Evolutionary conservation across 2,113 vertebrate genomes (phyloP), one percentile per base, ranked within the genome.

Genomic region (Pleuronectes platessa): DNA sequence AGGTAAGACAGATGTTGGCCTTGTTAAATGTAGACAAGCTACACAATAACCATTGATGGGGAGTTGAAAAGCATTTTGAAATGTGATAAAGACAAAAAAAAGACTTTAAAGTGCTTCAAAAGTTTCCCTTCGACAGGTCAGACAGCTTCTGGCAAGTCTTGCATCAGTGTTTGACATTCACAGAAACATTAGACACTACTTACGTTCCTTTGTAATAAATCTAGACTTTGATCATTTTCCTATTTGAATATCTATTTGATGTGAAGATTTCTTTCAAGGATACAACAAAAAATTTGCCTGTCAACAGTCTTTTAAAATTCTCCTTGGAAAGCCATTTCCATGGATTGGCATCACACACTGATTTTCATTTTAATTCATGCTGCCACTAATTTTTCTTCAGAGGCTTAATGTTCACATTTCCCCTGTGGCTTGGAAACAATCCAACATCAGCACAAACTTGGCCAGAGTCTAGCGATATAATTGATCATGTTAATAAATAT

Each of bases 341-440:
- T 31, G 31, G 31, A 31, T 31, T 31, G 62, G 23, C 47, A 35
- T 67, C 14, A 11, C 24, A n/a, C 5, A 4, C 24, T 51, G 42
- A 37, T 51, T 47, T 47, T 31, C 15, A 18, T 61, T 71, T 58
- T 56, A 18, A 68, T 62, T 61, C 13, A 61, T 35, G 18, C 53
- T 60, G 27, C 31, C 15, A 62, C 2, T 70, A 18, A 55, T 77
- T 37, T 35, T 35, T n/a, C 69, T 69, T 70, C 31, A 71, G 61
- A 61, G 24, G n/a, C 15, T 15, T 12, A 40, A 20, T 27, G 42
- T 26, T 70, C 18, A n/a, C 61, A 35, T 24, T 45, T 20, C 23
- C 18, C 47, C 12, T 40, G 42, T 23, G 14, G 53, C 54, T 74
- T 77, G 73, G 70, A 70, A 74, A 63, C 31, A 53, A 53, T 15